Base-by-base conservation (phyloP, 92 coral and sea anemone genomes). In the Diadumene lineata region DNA sequence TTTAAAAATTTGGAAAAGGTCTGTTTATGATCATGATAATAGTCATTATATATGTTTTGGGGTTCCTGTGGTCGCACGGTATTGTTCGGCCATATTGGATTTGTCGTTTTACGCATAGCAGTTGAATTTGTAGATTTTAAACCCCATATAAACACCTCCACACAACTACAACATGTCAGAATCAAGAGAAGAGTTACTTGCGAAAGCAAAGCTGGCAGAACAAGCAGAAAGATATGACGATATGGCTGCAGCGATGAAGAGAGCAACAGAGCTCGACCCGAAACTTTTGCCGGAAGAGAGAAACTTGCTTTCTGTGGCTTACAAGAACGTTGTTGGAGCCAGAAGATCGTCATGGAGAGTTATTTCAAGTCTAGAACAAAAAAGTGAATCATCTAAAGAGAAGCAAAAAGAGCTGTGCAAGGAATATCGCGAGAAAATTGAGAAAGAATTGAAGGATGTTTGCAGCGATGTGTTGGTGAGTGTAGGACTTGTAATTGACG, bases 291-390 rank as follows among this genome's bases (percentile, higher is more conserved):
- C 79, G 48, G 99, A 96, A 77, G 97, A 96, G 68, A 84, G 99
- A 84, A 96, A 96, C 86, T 88, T 96, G 73, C 87, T 96, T 56
- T 96, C 99, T 44, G 99, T 96, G 70, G 99, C 99, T 66, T 96
- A 92, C 82, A 96, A 96, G 93, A 96, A 96, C 86, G 99, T 96
- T 56, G 99, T 96, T 24, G 99, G 99, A 60, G 99, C 99, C 34
- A 92, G 86, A 73, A 93, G 99, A 53, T 86, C 99, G 22, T 87
- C 99, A 22, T 96, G 99, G 99, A 87, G 99, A 66, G 97, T 96
- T 63, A 81, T 96, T 55, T 72, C 96, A 43, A 90, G 93, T 70
- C 67, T 96, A 77, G 96, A 92, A 64, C 84, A 82, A 60, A 96
- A 96, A 69, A 66, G 79, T 2, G 83, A 56, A 1, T 69, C 53